Conservation (phyloP, 2,113 vertebrate species). For the Tetrao urogallus region DNA sequence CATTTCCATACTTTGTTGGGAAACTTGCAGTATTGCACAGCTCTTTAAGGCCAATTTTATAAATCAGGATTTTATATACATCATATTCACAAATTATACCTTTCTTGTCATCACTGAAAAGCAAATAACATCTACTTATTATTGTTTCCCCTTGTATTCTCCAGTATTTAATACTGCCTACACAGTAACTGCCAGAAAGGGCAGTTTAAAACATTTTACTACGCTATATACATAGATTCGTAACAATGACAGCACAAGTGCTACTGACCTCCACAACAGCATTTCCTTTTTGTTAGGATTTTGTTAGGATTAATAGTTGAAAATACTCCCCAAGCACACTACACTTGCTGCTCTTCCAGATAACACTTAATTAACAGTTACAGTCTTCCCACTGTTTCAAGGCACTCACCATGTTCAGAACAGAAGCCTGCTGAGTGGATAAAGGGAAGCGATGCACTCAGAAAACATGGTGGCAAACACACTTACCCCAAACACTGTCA, state of each 20-base stretch:
- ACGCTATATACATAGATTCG: not conserved
- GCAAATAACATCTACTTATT: not conserved
- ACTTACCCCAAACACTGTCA: accelerated
- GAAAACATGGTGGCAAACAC: accelerated
- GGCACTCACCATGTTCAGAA: not conserved
- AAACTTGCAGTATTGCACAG: not conserved
- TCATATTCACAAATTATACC: not conserved
- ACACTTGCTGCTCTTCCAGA: not conserved
- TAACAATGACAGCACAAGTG: not conserved
- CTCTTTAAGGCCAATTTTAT: not conserved
- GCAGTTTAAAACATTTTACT: not conserved
- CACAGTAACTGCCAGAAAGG: not conserved
- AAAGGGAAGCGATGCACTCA: not conserved
- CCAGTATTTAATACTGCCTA: not conserved
- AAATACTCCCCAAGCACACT: not conserved
- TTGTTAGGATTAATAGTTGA: not conserved
- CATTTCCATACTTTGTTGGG: not conserved
- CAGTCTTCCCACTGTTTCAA: not conserved
- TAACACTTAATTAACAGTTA: not conserved
- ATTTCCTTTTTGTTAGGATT: not conserved
- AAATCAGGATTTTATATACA: not conserved
- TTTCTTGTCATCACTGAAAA: not conserved
- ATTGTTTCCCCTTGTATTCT: not conserved
- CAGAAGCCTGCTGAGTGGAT: not conserved
- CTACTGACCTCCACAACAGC: not conserved